phyloP scores from a whole-genome alignment of 2,113 vertebrate genomes.

The Melanerpes aurifrons region DNA sequence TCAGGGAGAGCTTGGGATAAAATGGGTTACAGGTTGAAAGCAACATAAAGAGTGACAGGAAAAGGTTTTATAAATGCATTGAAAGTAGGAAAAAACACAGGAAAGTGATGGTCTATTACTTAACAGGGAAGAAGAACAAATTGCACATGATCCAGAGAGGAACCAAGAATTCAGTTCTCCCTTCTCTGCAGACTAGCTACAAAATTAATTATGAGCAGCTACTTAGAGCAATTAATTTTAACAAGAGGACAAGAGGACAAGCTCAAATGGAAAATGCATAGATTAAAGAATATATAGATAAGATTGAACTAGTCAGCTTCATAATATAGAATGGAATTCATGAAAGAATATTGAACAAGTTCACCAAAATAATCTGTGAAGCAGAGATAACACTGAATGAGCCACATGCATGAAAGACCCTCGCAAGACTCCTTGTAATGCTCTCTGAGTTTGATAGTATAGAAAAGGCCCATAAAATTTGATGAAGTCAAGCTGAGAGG shows the following conservation, averaged over 20 bases:
- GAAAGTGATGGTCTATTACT: background rate
- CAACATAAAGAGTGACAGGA: background rate
- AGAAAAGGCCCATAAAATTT: background rate
- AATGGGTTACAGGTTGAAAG: background rate
- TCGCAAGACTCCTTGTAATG: too few species aligned
- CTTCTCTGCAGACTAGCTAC: background rate
- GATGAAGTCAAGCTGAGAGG: background rate
- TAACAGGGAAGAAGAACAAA: background rate
- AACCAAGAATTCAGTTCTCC: background rate
- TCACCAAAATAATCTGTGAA: background rate
- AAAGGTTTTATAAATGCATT: slow-evolving; percentile 5
- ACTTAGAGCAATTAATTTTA: slow-evolving; percentile 48
- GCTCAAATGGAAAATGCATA: slow-evolving; percentile 14
- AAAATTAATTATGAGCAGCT: slow-evolving; percentile 18
- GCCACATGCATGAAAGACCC: too few species aligned
- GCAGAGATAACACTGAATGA: too few species aligned
- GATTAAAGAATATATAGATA: background rate
- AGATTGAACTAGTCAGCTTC: background rate
- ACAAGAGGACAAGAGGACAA: background rate
- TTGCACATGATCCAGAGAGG: background rate
- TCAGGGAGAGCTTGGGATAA: slow-evolving; percentile 4
- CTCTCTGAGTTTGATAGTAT: background rate
- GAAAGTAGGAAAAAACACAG: background rate
- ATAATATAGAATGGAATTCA: background rate
- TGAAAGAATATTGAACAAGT: background rate